A percentile compares a stretch with the other conserved stretches of the same genome.
Conservation (phyloP, 2,113 vertebrate genomes). For the Urocitellus parryii region DNA sequence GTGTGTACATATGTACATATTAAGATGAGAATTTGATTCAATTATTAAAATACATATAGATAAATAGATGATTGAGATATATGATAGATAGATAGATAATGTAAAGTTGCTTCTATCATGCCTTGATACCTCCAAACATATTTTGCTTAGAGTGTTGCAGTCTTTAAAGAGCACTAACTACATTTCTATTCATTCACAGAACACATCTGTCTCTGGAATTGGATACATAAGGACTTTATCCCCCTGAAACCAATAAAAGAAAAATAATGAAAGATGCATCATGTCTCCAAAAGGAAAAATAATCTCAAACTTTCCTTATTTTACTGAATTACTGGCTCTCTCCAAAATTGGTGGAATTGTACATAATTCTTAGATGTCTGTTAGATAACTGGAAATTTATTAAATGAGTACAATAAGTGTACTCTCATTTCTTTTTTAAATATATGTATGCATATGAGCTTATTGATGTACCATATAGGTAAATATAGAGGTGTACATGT, state of each 20-base stretch:
- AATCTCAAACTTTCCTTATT: not conserved
- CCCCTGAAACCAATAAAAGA: not conserved
- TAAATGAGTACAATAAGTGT: not conserved
- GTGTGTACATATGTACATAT: not conserved
- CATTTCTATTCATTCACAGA: not conserved
- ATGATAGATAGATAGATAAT: not conserved
- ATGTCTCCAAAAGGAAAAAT: not conserved
- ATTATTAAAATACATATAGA: not conserved
- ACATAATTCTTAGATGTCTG: not conserved
- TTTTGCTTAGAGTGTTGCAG: not conserved
- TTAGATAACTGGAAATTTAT: conserved; percentile 31
- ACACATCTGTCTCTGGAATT: not conserved
- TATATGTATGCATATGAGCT: not conserved
- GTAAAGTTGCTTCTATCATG: not conserved
- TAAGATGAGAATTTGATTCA: conserved; percentile 3
- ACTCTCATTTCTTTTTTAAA: not conserved
- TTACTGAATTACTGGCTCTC: not conserved
- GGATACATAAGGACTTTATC: not conserved
- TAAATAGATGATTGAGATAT: not conserved
- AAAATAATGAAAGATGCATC: not conserved
- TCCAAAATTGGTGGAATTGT: not conserved
- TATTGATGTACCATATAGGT: not conserved
- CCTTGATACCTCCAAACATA: not conserved
- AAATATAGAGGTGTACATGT: not conserved
- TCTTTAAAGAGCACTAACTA: not conserved